A percentile compares a stretch with the other conserved stretches of the same genome.
These are phyloP conservation scores for Aegotheles bennettii DNA, from an alignment of 2,113 vertebrate species.

Conservation along the genomic window DNA sequence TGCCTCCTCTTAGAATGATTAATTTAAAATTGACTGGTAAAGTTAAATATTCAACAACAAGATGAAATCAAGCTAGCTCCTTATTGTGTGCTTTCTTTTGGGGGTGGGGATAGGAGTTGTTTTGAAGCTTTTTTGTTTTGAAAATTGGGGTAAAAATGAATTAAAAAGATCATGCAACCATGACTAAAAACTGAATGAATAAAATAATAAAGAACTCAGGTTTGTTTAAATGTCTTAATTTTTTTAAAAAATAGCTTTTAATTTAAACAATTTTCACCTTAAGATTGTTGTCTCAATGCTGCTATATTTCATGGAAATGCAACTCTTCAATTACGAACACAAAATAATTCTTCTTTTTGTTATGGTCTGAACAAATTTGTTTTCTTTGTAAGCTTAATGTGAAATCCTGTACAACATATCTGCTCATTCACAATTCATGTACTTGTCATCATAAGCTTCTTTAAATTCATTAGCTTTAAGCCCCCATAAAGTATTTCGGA, in stretches of 20 bases:
- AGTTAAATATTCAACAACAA: neutral
- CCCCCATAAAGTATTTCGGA: neutral
- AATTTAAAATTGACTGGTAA: neutral
- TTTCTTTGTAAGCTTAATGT: neutral
- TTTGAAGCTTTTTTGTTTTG: neutral
- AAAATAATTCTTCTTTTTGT: neutral
- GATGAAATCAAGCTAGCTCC: neutral
- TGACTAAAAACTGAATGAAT: neutral
- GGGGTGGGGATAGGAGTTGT: neutral
- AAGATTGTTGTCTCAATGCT: neutral
- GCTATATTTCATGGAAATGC: neutral
- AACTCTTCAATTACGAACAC: neutral
- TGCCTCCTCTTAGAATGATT: neutral
- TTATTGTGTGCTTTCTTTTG: rapidly evolving
- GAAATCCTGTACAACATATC: neutral
- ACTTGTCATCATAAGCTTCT: neutral
- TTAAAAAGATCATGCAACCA: neutral
- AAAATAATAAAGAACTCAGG: neutral
- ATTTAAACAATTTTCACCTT: neutral
- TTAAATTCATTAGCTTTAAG: neutral
- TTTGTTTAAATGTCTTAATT: neutral
- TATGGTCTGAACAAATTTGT: neutral
- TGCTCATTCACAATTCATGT: neutral
- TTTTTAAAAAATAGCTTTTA: neutral
- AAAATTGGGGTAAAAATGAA: neutral